Evolutionary conservation across 2,888 invertebrate species (phyloP), one percentile per base, ranked within the genome.

Genomic region (Belgica antarctica): DNA sequence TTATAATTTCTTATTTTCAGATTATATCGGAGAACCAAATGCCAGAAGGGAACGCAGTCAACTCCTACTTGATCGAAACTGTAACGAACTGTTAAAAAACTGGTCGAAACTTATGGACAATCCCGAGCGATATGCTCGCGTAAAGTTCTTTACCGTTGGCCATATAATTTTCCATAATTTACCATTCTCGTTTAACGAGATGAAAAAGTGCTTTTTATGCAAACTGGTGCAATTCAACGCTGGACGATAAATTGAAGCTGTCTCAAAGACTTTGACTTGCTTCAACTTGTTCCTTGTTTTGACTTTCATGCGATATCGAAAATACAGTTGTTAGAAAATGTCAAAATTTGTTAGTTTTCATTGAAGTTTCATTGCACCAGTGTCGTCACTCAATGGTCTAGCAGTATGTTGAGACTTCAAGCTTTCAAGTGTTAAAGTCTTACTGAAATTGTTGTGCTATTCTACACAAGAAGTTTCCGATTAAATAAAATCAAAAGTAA

Each of bases 161-260:
- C 47, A 68, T 68, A 47, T 68, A 68, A 68, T 68, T 68, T 68
- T 68, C 68, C 57, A 68, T 68, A 68, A 68, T 68, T 68, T 57
- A 52, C 27, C n/a, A 65, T 65, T 65, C 46, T 5, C 25, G n/a
- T 19, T 59, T 59, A 59, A 27, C 59, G 27, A 52, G 52, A n/a
- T 12, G 4, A 5, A 46, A 12, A 46, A n/a, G 4, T 17, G 46
- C 12, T 46, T 7, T n/a, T n/a, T n/a, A n/a, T n/a, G 17, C 46
- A n/a, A n/a, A 15, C 46, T 7, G 34, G 12, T 31, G 17, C 41
- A 41, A 41, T 7, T 7, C 41, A 15, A 41, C 22, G 25, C 15
- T 12, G 22, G 7, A 46, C 19, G 5, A 24, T 12, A 59, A 4
- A 22, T 65, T 65, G 46, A 47, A 65, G 27, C 12, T 65, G 46